These are phyloP conservation scores for Ganaspis sp. DNA, from an alignment of 1,140 invertebrate species.

Conservation along the genomic window DNA sequence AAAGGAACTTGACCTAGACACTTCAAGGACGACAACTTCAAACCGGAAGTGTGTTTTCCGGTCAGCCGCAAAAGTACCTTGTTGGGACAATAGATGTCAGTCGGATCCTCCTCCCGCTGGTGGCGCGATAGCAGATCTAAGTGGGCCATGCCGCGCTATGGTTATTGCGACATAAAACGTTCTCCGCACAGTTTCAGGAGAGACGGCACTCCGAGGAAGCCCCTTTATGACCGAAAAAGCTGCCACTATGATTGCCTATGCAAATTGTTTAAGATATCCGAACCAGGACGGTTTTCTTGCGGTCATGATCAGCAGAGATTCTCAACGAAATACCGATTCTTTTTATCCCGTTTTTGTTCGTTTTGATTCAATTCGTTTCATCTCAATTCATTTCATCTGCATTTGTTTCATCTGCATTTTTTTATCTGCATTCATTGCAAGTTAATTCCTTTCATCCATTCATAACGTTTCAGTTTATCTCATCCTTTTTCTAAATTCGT, in stretches of 20 bases:
- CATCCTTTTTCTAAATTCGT: too few species aligned
- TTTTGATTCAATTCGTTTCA: too few species aligned
- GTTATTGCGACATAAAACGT: slow-evolving; percentile 76
- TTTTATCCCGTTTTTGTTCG: too few species aligned
- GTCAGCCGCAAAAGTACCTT: slow-evolving; percentile 27
- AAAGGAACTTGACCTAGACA: slow-evolving; percentile 41
- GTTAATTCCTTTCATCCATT: too few species aligned
- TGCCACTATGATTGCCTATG: slow-evolving; percentile 76
- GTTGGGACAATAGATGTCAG: slow-evolving; percentile 71
- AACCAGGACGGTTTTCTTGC: slow-evolving; percentile 38
- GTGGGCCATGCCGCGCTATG: slow-evolving; percentile 75
- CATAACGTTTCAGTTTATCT: too few species aligned
- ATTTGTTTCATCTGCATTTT: too few species aligned
- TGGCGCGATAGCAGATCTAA: slow-evolving; percentile 75
- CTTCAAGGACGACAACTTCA: slow-evolving; percentile 41
- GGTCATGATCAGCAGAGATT: slow-evolving; percentile 17
- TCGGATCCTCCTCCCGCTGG: slow-evolving; percentile 54
- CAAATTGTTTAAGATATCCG: slow-evolving; percentile 77
- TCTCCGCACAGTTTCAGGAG: slow-evolving; percentile 52
- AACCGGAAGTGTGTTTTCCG: slow-evolving; percentile 36
- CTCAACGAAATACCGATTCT: background rate
- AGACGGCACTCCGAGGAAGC: slow-evolving; percentile 46
- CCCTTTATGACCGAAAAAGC: slow-evolving; percentile 75
- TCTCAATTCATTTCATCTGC: too few species aligned
- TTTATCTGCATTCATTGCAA: too few species aligned